Evolutionary conservation across 2,888 invertebrate genomes (phyloP), one percentile per base, ranked within the genome.

Genomic region (Limnephilus lunatus): DNA sequence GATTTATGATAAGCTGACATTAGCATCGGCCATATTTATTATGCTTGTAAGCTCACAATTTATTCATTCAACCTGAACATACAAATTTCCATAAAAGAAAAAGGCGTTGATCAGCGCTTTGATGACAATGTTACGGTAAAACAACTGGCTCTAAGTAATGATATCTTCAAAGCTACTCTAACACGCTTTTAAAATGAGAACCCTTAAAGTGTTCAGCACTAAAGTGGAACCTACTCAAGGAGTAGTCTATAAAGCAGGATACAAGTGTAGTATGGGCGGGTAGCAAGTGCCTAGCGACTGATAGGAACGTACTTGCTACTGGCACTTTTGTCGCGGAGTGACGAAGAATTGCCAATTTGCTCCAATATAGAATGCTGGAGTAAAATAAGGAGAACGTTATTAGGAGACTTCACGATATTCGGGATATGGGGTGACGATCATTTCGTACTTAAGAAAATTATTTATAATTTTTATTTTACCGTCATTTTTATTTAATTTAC

Each of bases 281-380:
- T 68, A 68, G 68, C 32, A 31, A 83, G 83, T 39, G 35, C 83
- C 32, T 39, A 14, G 15, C 32, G 9, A 25, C 83, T 32, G 25
- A 30, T 31, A 31, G 14, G 48, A 7, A 15, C 11, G 35, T 68
- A 68, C 83, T 31, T 83, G 32, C 68, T 12, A 83, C 83, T 4
- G 19, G 83, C 35, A 19, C 83, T 39, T 32, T 15, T 39, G 83
- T 83, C 35, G 35, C 48, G 15, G n/a, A 86, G 86, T 86, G 44
- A 44, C 86, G 30, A 86, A 86, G 86, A 86, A 86, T 86, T 44
- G 86, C 86, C 86, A 86, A 86, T 86, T 86, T 86, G 86, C 30
- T 86, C 86, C 86, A 44, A 48, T 86, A 86, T 44, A 86, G 86
- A 86, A 86, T 48, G 86, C 14, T 35, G 44, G 44, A 25, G 44